phyloP scores from a whole-genome alignment of 2,888 invertebrate genomes.

The Cyaniris semiargus region DNA sequence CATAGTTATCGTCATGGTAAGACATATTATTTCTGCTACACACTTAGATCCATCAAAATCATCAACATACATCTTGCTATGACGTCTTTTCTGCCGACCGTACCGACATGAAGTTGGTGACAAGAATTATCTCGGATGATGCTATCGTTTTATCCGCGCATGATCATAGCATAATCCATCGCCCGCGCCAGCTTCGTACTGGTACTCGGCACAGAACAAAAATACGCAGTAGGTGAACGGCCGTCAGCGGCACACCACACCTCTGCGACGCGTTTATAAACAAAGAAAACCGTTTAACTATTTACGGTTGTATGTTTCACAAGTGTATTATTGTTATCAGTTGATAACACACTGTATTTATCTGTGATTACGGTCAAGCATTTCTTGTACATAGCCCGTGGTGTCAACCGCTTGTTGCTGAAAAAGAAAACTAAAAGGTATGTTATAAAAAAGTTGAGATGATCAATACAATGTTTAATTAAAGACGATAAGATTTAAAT shows the following conservation, averaged over 20 bases:
- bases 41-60: no score
- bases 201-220: conserved; percentile 16
- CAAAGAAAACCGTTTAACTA: neutral
- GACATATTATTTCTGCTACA: no score
- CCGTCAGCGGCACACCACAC: neutral
- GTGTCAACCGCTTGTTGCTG: neutral
- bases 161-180: neutral
- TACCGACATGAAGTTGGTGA: neutral
- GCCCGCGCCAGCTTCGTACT: neutral
- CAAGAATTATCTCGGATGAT: neutral
- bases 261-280: neutral
- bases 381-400: neutral
- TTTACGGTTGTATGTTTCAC: neutral
- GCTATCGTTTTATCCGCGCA: neutral
- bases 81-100: neutral
- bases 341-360: neutral
- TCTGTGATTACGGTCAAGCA: neutral
- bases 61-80: no score
- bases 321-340: neutral
- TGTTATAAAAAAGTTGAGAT: neutral
- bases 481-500: neutral
- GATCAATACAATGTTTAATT: neutral
- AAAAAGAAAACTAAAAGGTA: neutral
- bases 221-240: conserved; percentile 25
- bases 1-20: no score